Conservation (phyloP, 2,797 vertebrate species). For the Microcaecilia unicolor region DNA sequence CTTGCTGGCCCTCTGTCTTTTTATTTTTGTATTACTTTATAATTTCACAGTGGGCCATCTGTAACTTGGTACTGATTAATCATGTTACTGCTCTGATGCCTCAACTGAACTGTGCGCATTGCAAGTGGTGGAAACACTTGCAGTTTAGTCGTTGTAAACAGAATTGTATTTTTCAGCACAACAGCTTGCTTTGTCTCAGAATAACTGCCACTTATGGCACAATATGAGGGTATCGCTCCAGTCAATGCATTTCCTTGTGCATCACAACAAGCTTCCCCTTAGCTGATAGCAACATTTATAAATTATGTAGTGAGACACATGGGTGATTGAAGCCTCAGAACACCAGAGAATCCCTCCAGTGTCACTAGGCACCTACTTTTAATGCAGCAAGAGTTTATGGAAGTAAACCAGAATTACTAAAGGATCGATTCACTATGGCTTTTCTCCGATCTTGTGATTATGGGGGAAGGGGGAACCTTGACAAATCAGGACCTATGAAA, state of each 20-base stretch:
- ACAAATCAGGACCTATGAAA: no score
- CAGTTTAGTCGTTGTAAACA: background rate
- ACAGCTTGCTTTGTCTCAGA: background rate
- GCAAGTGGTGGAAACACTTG: accelerated
- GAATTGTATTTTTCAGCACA: background rate
- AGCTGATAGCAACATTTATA: background rate
- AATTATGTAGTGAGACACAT: no score
- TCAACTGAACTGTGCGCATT: background rate
- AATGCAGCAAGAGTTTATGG: no score
- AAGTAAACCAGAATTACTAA: no score
- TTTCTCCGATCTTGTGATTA: no score
- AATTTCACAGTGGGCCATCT: constrained; percentile 13
- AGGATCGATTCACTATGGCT: no score
- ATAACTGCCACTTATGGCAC: background rate
- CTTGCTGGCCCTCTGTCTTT: constrained; percentile 12
- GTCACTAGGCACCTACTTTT: no score
- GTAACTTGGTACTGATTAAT: constrained; percentile 5
- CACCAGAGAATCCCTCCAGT: no score
- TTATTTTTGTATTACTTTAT: background rate
- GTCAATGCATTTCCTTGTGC: background rate
- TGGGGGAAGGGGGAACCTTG: no score
- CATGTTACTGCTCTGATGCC: background rate
- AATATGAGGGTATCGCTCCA: background rate
- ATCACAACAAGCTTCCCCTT: background rate
- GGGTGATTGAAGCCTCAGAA: no score